phyloP scores from a whole-genome alignment of 2,888 invertebrate genomes.

The Troides oblongomaculatus region DNA sequence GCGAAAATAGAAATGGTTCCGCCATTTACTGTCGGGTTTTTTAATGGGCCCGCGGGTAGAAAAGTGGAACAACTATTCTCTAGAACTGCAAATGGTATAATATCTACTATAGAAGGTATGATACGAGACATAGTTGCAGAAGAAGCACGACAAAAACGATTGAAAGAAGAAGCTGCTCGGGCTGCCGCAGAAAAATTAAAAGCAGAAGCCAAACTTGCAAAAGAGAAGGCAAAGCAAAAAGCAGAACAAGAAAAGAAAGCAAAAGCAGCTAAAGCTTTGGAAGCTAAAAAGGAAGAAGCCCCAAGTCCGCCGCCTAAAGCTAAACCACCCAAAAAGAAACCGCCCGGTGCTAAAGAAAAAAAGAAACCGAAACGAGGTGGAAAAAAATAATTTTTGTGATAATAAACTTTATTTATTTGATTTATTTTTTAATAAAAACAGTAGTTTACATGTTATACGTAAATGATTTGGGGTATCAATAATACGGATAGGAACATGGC shows the following conservation, averaged over 20 bases:
- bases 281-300: constrained; percentile 32
- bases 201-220: constrained; percentile 43
- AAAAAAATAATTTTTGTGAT: not conserved
- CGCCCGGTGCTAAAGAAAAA: not conserved
- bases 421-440: not conserved
- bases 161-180: constrained; percentile 46
- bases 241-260: constrained; percentile 37
- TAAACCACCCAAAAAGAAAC: constrained; percentile 27
- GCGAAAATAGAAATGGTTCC: constrained; percentile 66
- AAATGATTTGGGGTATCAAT: too few relatives aligned
- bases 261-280: constrained; percentile 29
- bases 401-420: not conserved
- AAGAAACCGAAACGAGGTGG: constrained; percentile 7
- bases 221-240: constrained; percentile 39
- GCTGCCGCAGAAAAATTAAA: constrained; percentile 47
- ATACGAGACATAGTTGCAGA: constrained; percentile 52
- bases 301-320: constrained; percentile 40
- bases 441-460: too few relatives aligned
- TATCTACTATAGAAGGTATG: constrained; percentile 39
- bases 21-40: constrained; percentile 51
- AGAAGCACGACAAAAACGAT: constrained; percentile 39
- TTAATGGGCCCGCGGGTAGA: constrained; percentile 51
- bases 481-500: too few relatives aligned
- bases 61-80: constrained; percentile 47
- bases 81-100: constrained; percentile 41